Conservation (phyloP, 1,140 invertebrate species). For the Hycleus cichorii region DNA sequence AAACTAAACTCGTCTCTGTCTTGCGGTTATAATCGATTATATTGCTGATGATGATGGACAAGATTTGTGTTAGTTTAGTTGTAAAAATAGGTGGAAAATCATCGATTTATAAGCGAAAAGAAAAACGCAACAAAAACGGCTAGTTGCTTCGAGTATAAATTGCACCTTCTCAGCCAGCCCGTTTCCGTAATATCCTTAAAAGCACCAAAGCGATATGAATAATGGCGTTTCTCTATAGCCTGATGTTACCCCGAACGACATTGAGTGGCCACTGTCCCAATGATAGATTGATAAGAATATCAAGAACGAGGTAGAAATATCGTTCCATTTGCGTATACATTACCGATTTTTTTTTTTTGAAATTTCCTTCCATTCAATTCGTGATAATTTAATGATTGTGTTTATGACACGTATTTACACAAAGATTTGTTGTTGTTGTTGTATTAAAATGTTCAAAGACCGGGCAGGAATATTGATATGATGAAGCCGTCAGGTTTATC, state of each 20-base stretch:
- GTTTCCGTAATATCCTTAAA: conserved; percentile 7
- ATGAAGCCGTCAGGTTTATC: conserved; percentile 24
- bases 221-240: conserved; percentile 19
- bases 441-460: conserved; percentile 25
- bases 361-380: too few species aligned
- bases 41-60: too few species aligned
- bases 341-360: too few species aligned
- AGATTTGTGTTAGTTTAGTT: too few species aligned
- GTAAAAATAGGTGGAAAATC: too few species aligned
- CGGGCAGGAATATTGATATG: conserved; percentile 15
- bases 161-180: too few species aligned
- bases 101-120: too few species aligned
- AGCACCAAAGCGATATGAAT: conserved; percentile 16
- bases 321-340: conserved; percentile 17
- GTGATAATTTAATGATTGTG: neutral
- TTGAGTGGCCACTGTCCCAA: conserved; percentile 19
- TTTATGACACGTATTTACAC: conserved; percentile 18
- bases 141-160: too few species aligned
- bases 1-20: too few species aligned
- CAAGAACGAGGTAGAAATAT: conserved; percentile 17
- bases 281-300: conserved; percentile 21
- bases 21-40: too few species aligned
- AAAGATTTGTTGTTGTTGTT: conserved; percentile 13
- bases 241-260: conserved; percentile 21
- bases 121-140: too few species aligned